Conservation (phyloP, 1,140 invertebrate genomes). For the Zaprionus vittiger region DNA sequence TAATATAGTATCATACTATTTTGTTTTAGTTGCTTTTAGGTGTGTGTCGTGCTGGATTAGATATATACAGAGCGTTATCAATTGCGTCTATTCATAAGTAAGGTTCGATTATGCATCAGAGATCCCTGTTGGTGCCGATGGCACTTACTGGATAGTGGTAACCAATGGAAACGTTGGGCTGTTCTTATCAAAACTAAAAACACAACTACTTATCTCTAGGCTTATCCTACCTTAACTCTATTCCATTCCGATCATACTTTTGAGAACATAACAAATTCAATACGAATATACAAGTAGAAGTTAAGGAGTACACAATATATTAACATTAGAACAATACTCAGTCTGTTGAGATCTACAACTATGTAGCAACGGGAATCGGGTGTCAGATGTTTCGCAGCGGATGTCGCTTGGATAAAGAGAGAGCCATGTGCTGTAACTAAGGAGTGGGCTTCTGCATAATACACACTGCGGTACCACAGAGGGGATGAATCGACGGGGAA, state of each 20-base stretch:
- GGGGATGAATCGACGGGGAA: neutral
- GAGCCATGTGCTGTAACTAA: conserved; percentile 56
- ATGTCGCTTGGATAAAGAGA: conserved; percentile 49
- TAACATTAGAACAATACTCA: conserved; percentile 61
- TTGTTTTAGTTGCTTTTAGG: conserved; percentile 17
- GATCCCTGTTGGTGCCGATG: conserved; percentile 62
- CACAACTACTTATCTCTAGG: conserved; percentile 5
- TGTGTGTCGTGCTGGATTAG: conserved; percentile 8
- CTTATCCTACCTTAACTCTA: neutral
- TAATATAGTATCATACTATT: conserved; percentile 19
- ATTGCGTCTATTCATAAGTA: conserved; percentile 11
- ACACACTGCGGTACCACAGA: conserved; percentile 9
- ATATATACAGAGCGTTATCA: conserved; percentile 16
- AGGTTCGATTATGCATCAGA: conserved; percentile 64
- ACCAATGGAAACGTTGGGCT: conserved; percentile 62
- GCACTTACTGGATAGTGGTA: conserved; percentile 70
- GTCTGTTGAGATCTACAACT: conserved; percentile 81
- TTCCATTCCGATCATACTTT: conserved; percentile 35
- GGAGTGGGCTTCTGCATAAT: conserved; percentile 36
- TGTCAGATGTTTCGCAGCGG: conserved; percentile 16
- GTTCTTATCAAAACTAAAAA: conserved; percentile 26
- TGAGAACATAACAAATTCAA: conserved; percentile 48
- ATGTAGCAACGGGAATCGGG: conserved; percentile 32
- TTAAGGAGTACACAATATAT: conserved; percentile 16
- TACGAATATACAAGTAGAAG: neutral